Conservation (phyloP, 2,797 vertebrate genomes). For the Enteromius anoplus region DNA sequence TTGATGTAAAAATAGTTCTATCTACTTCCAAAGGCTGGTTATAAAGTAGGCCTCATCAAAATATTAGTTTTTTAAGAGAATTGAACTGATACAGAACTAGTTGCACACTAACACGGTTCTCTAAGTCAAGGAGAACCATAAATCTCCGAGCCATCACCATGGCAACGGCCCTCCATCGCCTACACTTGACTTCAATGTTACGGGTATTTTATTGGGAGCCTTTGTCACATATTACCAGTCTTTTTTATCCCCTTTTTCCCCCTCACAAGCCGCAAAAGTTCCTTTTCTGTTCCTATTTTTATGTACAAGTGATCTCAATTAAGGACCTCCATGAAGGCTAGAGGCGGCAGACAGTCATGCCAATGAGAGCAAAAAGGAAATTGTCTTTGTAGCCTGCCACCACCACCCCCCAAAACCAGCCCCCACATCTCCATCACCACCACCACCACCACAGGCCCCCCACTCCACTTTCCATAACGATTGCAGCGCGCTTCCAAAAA, state of each 20-base stretch:
- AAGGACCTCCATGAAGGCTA: slow-evolving; percentile 86
- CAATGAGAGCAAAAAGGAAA: slow-evolving; percentile 84
- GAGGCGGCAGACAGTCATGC: slow-evolving; percentile 84
- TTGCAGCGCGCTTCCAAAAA: slow-evolving; percentile 57
- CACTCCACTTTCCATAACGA: slow-evolving; percentile 58
- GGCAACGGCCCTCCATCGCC: slow-evolving; percentile 55
- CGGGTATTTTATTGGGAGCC: slow-evolving; percentile 77
- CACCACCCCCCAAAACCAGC: slow-evolving; percentile 59
- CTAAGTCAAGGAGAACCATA: slow-evolving; percentile 70
- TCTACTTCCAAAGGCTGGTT: too few relatives aligned
- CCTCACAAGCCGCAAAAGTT: slow-evolving; percentile 80
- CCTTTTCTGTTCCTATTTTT: slow-evolving; percentile 85
- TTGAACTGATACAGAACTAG: slow-evolving; percentile 14
- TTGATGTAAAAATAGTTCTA: background rate
- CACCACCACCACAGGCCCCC: slow-evolving; percentile 24
- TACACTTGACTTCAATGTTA: slow-evolving; percentile 70
- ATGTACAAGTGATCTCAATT: slow-evolving; percentile 89
- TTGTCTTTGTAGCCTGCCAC: slow-evolving; percentile 76
- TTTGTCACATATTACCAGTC: slow-evolving; percentile 77
- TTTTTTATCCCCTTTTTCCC: slow-evolving; percentile 71
- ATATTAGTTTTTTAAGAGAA: background rate
- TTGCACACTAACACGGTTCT: background rate
- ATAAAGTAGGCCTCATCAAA: background rate
- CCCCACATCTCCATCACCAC: slow-evolving; percentile 65
- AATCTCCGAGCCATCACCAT: slow-evolving; percentile 66